These are phyloP conservation scores for Chrysotoxum bicinctum DNA, from an alignment of 2,888 invertebrate genomes.

Conservation along the genomic window DNA sequence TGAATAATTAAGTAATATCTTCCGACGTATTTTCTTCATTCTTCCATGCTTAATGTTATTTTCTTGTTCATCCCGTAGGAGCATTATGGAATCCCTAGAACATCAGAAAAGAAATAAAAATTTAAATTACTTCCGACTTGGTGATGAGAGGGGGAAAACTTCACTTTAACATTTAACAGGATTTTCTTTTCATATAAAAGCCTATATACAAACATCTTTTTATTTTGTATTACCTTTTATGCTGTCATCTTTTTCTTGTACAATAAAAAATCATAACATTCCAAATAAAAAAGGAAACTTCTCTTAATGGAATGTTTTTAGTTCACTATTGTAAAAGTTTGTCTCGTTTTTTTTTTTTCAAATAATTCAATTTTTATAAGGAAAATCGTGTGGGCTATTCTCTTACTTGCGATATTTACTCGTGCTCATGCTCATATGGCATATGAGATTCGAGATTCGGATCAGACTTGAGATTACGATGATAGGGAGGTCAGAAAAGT, in stretches of 20 bases:
- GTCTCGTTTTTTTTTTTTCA: not conserved
- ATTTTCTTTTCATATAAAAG: not conserved
- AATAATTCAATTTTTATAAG: constrained; percentile 43
- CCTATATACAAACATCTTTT: not conserved
- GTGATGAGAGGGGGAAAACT: not conserved
- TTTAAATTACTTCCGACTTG: constrained; percentile 68
- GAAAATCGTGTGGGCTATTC: not conserved
- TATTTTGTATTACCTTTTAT: not conserved
- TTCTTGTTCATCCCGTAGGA: not conserved
- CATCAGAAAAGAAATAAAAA: constrained; percentile 57
- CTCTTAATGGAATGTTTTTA: constrained; percentile 54
- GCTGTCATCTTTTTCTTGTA: not conserved
- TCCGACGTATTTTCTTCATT: not conserved
- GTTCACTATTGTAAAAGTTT: constrained; percentile 34
- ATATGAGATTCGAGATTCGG: no score
- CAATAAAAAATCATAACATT: not conserved
- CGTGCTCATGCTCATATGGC: no score
- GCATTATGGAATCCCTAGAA: constrained; percentile 11
- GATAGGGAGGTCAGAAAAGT: no score
- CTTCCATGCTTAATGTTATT: not conserved
- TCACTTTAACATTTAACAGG: constrained; percentile 66
- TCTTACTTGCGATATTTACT: no score
- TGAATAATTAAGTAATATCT: not conserved
- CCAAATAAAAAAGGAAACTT: constrained; percentile 6
- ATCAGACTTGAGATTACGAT: no score